A percentile compares a stretch with the other conserved stretches of the same genome.
Conservation (phyloP, 2,888 invertebrate genomes). For the Seira ritae region DNA sequence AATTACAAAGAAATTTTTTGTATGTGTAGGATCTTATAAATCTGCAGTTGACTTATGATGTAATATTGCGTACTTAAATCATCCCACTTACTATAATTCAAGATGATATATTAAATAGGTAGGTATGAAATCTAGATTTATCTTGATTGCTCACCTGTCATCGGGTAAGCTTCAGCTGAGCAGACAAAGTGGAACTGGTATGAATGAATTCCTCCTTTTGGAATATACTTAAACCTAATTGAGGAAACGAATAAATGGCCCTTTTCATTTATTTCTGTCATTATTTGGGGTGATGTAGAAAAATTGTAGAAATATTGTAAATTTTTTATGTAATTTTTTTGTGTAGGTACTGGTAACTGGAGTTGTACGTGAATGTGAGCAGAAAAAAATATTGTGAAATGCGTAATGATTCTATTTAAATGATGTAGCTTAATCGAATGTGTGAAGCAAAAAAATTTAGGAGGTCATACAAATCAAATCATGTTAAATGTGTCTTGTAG, state of each 20-base stretch:
- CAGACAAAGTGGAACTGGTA: not conserved
- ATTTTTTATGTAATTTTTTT: too few relatives aligned
- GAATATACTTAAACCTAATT: not conserved
- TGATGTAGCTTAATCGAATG: not conserved
- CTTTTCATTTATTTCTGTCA: too few relatives aligned
- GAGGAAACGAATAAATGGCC: too few relatives aligned
- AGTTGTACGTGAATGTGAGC: constrained; percentile 14
- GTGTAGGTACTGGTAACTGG: too few relatives aligned
- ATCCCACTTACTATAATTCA: not conserved
- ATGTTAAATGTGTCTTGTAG: not conserved
- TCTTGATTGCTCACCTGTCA: too few relatives aligned
- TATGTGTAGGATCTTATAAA: constrained; percentile 26
- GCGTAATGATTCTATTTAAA: not conserved
- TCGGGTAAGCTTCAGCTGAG: too few relatives aligned
- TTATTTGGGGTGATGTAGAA: too few relatives aligned
- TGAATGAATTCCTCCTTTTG: constrained; percentile 43
- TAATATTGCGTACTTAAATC: constrained; percentile 32
- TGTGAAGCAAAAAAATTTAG: not conserved
- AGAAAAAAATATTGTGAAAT: not conserved
- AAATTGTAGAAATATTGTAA: too few relatives aligned
- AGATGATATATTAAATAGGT: too few relatives aligned
- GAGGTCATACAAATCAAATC: not conserved
- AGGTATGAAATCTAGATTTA: too few relatives aligned
- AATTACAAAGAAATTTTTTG: constrained; percentile 46
- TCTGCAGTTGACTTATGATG: constrained; percentile 18